Base-by-base conservation (phyloP, 1,140 invertebrate species). In the Bemisia tabaci region DNA sequence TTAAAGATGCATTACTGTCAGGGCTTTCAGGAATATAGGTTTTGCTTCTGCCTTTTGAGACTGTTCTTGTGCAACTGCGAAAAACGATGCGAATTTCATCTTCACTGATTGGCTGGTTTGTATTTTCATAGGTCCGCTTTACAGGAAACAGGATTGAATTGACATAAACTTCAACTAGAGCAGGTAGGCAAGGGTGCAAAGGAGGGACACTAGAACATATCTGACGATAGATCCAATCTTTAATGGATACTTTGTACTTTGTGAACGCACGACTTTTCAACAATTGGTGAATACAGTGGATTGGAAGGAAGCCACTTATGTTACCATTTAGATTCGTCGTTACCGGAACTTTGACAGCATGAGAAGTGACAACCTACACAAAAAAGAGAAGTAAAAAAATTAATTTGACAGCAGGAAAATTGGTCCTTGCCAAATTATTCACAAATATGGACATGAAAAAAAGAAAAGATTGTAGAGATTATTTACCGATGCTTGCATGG, bases 251-350 rank as follows among this genome's bases (percentile, higher is more conserved):
- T 76, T 93, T 92, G 74, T 99, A 90, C 78, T 97, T 97, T 0
- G 94, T 92, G 75, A 98, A 98, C 2, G 94, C 92, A 72, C 95
- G 79, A 26, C 92, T 96, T 76, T 97, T 96, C 0, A 99, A 79
- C 21, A 98, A 77, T 73, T 98, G 95, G 77, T 97, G 94, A 67
- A 99, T 96, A 75, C 95, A 98, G 77, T 99, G 95, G 25, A 98
- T 91, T 0, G 95, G 95, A 65, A 99, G 77, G 79, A 96, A 98
- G 22, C 95, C 95, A 1, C 85, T 83, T 65, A 96, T 90, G 68
- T 89, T 89, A 23, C 89, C 92, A 78, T 90, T 96, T 5, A 98
- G 79, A 74, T 89, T 88, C 0, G 85, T 83, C 0, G 95, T 98
- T 0, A 98, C 95, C 0, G 94, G 92, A 22, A 98, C 94, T 75